These are phyloP conservation scores for Pygocentrus nattereri DNA, from an alignment of 2,797 vertebrate species.

Conservation along the genomic window DNA sequence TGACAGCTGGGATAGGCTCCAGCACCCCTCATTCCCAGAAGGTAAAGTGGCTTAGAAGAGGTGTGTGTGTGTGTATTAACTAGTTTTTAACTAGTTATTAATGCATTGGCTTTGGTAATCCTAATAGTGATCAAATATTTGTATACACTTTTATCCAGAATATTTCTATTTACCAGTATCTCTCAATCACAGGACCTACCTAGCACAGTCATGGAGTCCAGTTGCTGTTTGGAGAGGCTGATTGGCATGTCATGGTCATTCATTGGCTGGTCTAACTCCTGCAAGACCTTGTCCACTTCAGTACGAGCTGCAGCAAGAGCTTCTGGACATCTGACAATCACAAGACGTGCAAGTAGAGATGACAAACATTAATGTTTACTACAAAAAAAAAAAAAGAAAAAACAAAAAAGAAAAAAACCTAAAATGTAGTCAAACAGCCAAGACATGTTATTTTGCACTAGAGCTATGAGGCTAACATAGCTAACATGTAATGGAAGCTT, in stretches of 20 bases:
- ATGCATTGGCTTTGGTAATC: too few relatives aligned
- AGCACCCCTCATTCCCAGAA: too few relatives aligned
- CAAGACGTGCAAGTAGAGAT: constrained; percentile 12
- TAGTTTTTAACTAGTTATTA: too few relatives aligned
- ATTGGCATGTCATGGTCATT: constrained; percentile 42
- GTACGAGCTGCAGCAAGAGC: constrained; percentile 56
- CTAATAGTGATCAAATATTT: too few relatives aligned
- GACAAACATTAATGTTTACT: neutral
- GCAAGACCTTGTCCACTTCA: constrained; percentile 58
- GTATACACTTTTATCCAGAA: neutral
- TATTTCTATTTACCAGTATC: neutral
- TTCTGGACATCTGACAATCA: constrained; percentile 51
- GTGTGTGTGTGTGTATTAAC: too few relatives aligned
- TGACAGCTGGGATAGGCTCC: too few relatives aligned
- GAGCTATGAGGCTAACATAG: neutral
- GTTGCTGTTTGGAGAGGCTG: constrained; percentile 59
- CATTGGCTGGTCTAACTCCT: constrained; percentile 36
- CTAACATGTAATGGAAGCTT: neutral
- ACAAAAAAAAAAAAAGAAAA: too few relatives aligned
- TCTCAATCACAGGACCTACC: constrained; percentile 47
- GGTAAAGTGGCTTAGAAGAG: too few relatives aligned
- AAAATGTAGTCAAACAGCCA: neutral
- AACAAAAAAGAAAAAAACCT: too few relatives aligned
- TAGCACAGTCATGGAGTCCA: constrained; percentile 64
- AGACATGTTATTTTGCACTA: neutral